Evolutionary conservation across 37 sponge, comb jelly and placozoan genomes (phyloP).

Genomic region (Eunapius fragilis): DNA sequence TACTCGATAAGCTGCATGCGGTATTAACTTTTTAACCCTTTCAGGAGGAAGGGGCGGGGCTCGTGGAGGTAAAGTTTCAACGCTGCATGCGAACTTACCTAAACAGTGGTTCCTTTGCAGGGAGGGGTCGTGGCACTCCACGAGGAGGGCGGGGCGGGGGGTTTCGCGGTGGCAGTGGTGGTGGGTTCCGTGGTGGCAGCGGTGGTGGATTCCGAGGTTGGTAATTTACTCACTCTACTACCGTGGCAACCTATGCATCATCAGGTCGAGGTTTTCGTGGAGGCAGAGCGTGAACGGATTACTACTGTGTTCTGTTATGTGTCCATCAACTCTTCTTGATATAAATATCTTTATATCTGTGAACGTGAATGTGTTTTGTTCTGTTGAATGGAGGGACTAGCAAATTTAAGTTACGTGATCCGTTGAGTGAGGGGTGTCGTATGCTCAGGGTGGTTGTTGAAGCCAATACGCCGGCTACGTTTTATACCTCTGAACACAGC

Average conservation of each 20-base stretch:
- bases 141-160: constrained; percentile 69
- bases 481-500: too few relatives aligned
- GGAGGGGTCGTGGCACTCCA: constrained; percentile 62
- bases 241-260: background rate
- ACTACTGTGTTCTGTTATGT: background rate
- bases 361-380: too few relatives aligned
- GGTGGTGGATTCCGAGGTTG: constrained; percentile 57
- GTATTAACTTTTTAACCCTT: background rate
- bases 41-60: constrained; percentile 42
- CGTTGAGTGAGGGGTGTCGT: too few relatives aligned
- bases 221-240: constrained; percentile 5
- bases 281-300: background rate
- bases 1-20: background rate
- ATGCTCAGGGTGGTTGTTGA: too few relatives aligned
- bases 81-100: constrained; percentile 9
- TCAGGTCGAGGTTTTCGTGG: constrained; percentile 36
- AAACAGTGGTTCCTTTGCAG: constrained; percentile 19
- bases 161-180: constrained; percentile 53
- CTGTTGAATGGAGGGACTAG: too few relatives aligned
- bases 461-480: too few relatives aligned
- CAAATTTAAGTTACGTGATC: too few relatives aligned
- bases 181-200: constrained; percentile 61
- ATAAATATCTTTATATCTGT: too few relatives aligned
- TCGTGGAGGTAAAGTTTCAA: background rate
- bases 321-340: background rate